Evolutionary conservation across 2,888 invertebrate genomes (phyloP).

Genomic region (Gryllus longicercus): DNA sequence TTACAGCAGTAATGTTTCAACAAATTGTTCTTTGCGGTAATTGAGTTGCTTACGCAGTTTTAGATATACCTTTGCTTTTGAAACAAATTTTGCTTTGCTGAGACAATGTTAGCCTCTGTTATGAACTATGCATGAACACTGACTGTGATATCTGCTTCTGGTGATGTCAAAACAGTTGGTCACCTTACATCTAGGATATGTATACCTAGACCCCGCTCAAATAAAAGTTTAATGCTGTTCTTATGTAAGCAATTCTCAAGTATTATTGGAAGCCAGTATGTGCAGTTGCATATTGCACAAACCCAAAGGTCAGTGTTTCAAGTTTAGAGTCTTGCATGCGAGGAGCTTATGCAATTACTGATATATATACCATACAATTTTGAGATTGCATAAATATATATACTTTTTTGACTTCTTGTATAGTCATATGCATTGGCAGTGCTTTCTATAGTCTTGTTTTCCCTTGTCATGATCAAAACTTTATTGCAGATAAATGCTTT

Average conservation of each 20-base stretch:
- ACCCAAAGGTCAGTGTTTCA: not conserved
- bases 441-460: not conserved
- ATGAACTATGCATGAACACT: too few relatives aligned
- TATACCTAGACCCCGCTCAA: slow-evolving; percentile 2
- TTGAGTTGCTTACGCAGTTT: too few relatives aligned
- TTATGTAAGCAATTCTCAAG: not conserved
- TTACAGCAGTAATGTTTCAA: too few relatives aligned
- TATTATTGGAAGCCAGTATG: slow-evolving; percentile 6
- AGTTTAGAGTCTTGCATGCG: not conserved
- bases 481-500: not conserved
- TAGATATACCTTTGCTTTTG: too few relatives aligned
- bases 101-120: too few relatives aligned
- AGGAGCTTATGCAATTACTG: not conserved
- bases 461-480: not conserved
- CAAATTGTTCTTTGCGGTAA: too few relatives aligned
- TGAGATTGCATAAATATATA: not conserved
- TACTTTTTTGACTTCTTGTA: too few relatives aligned
- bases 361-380: not conserved
- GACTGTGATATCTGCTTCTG: too few relatives aligned
- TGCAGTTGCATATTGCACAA: not conserved
- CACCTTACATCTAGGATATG: not conserved
- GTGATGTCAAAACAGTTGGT: not conserved
- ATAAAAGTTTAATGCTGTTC: not conserved
- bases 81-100: too few relatives aligned
- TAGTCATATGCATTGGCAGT: too few relatives aligned